phyloP scores from a whole-genome alignment of 2,888 invertebrate genomes.

The Caenorhabditis auriculariae region DNA sequence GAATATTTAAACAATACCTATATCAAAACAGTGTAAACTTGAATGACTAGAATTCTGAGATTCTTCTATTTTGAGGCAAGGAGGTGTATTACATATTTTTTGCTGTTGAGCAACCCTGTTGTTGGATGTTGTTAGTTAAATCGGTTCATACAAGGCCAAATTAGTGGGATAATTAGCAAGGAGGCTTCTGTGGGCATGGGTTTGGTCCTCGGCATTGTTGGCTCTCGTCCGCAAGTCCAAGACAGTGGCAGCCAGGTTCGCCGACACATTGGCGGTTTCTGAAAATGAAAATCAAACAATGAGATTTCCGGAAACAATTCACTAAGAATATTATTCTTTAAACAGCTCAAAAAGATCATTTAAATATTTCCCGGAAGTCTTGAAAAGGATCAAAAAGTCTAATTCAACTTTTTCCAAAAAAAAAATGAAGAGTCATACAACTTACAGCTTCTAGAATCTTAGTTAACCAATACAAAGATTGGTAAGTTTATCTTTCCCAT shows the following conservation, averaged over 20 bases:
- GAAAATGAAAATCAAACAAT: too few relatives aligned
- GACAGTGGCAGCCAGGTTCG: conserved; percentile 52
- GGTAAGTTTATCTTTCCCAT: too few relatives aligned
- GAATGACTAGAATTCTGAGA: conserved; percentile 34
- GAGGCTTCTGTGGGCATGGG: conserved; percentile 41
- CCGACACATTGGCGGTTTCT: conserved; percentile 56
- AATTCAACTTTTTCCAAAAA: not conserved
- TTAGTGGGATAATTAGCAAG: conserved; percentile 27
- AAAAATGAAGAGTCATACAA: too few relatives aligned
- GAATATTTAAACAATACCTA: too few relatives aligned
- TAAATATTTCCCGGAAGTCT: not conserved
- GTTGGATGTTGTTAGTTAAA: too few relatives aligned
- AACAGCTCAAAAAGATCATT: not conserved
- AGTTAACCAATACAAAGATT: too few relatives aligned
- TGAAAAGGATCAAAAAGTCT: not conserved
- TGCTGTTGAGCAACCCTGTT: not conserved
- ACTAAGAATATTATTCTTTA: not conserved
- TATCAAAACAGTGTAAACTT: too few relatives aligned
- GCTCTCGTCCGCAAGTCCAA: conserved; percentile 49
- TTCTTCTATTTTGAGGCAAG: conserved; percentile 30
- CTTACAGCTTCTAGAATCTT: too few relatives aligned
- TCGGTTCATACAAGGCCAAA: conserved; percentile 1
- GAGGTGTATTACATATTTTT: conserved; percentile 2
- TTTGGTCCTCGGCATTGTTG: conserved; percentile 49
- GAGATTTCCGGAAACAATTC: too few relatives aligned